Percentiles rank a stretch among this genome's conserved stretches.
phyloP scores from a whole-genome alignment of 1,140 invertebrate genomes.

The Apis florea region DNA sequence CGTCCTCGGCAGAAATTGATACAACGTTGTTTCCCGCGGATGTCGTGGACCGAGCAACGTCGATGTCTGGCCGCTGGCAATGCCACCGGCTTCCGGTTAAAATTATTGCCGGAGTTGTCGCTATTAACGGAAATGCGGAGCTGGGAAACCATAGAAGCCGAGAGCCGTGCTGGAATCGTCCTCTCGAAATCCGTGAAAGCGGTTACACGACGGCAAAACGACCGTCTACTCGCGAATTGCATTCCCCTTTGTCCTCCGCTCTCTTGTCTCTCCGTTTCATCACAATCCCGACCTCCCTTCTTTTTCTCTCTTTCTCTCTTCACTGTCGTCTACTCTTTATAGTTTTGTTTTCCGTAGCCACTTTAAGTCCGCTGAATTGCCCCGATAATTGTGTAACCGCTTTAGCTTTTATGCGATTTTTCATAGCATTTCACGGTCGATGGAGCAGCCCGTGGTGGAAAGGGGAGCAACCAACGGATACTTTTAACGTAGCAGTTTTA shows the following conservation, averaged over 20 bases:
- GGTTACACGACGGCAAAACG: conserved; percentile 39
- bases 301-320: neutral
- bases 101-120: conserved; percentile 41
- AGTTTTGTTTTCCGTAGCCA: conserved; percentile 15
- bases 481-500: neutral
- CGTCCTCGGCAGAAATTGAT: conserved; percentile 24
- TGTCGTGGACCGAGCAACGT: neutral
- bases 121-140: conserved; percentile 45
- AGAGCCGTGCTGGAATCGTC: conserved; percentile 28
- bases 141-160: conserved; percentile 43
- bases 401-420: neutral
- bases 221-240: conserved; percentile 24
- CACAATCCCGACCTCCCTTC: neutral
- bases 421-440: neutral
- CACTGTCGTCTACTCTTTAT: neutral
- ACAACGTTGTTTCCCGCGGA: conserved; percentile 18
- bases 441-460: too few relatives aligned
- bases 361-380: neutral
- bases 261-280: neutral
- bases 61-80: conserved; percentile 5
- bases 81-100: conserved; percentile 14
- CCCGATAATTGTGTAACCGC: conserved; percentile 16
- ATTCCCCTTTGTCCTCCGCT: conserved; percentile 14
- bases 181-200: conserved; percentile 45
- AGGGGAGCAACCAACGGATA: neutral